Evolutionary conservation across 2,797 vertebrate genomes (phyloP), one percentile per base, ranked within the genome.

Genomic region (Buceros bicornis): DNA sequence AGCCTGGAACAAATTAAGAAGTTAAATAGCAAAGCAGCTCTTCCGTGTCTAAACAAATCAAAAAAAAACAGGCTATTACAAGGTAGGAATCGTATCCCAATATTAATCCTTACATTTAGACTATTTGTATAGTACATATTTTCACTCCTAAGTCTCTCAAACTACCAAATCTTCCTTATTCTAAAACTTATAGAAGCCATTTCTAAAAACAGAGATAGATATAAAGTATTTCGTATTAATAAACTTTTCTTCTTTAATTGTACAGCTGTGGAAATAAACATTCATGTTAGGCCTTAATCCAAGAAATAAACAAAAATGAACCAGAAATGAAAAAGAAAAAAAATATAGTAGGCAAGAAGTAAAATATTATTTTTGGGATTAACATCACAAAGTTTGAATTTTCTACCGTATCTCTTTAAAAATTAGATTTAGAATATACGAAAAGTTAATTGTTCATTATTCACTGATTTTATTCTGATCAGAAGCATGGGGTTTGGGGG

Each of bases 1-100:
- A 94, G 37, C 35, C 58, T 87, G 83, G 94, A 97, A 93, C 94
- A 94, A 97, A 98, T 97, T 93, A 96, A 96, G 91, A 95, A 69
- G 70, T 96, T 96, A 87, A 96, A 66, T 64, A 93, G 51, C 31
- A 66, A 81, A 90, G 43, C 26, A 74, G 29, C 56, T 64, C 35
- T 95, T 89, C 50, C 86, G 10, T 40, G 47, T 60, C 77, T 87
- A 84, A 62, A 54, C 31, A 84, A 94, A 79, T 5, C 10, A 4
- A 50, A 76, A 50, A 76, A 64, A 66, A 33, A 10, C 3, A 28
- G 29, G 47, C 18, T 87, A 25, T 60, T 77, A 54, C 10, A 48
- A 85, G 33, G 19, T 65, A 4, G 16, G 11, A 54, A 28, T 28
- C 0, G 2, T 48, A 61, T 57, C 11, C 20, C 35, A n/a, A 13